Conservation (phyloP, 2,113 vertebrate genomes). For the Phylloscopus trochilus region DNA sequence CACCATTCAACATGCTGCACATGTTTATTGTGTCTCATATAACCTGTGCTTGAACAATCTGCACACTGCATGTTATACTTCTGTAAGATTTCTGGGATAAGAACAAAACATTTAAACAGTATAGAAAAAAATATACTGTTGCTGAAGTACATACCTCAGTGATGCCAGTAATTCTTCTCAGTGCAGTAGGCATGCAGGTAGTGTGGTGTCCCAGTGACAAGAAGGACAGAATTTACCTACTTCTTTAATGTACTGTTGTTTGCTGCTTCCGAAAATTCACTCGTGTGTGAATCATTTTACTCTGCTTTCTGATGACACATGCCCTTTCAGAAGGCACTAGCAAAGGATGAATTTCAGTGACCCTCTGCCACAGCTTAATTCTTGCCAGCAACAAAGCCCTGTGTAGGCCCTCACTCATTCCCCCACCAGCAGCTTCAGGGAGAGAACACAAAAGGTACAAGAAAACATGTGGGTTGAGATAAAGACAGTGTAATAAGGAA, state of each 20-base stretch:
- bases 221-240: not conserved
- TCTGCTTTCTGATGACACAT: not conserved
- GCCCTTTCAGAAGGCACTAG: not conserved
- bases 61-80: not conserved
- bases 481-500: not conserved
- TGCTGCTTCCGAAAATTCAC: not conserved
- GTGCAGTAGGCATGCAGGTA: not conserved
- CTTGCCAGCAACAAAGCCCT: not conserved
- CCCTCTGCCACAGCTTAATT: not conserved
- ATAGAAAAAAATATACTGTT: not conserved
- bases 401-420: accelerated
- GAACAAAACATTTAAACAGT: not conserved
- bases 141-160: not conserved
- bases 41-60: not conserved
- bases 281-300: not conserved
- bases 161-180: not conserved
- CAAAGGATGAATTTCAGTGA: not conserved
- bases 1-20: not conserved
- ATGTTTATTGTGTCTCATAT: not conserved
- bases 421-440: too few relatives aligned
- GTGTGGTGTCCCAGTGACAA: not conserved
- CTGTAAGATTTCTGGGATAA: not conserved
- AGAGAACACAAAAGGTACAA: not conserved
- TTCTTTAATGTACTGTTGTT: not conserved
- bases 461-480: not conserved